Conservation (phyloP, 2,888 invertebrate genomes). For the Coelinius sp. region DNA sequence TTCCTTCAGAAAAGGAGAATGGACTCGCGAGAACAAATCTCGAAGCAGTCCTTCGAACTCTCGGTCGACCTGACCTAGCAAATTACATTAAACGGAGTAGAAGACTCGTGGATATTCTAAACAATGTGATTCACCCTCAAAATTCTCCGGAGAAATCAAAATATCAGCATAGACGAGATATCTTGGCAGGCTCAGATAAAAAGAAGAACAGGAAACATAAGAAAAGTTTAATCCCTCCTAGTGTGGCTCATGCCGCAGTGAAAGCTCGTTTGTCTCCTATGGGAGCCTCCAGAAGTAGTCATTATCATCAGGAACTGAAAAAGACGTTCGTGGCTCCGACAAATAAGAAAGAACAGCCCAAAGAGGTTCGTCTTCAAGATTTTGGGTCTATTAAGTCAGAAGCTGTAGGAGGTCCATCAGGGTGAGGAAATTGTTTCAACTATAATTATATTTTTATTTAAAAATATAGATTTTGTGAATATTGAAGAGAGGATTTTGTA, state of each 20-base stretch:
- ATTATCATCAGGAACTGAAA: neutral
- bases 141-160: neutral
- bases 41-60: conserved; percentile 45
- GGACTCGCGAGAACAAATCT: conserved; percentile 43
- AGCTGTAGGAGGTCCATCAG: neutral
- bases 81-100: conserved; percentile 49
- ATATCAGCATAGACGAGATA: neutral
- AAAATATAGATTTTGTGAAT: no score
- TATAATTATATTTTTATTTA: neutral
- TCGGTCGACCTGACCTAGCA: conserved; percentile 54
- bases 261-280: neutral
- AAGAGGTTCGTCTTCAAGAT: neutral
- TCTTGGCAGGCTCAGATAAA: neutral
- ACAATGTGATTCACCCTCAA: conserved; percentile 7
- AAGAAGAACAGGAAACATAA: neutral
- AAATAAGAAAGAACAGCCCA: neutral
- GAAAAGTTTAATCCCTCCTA: neutral
- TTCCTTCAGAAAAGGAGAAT: conserved; percentile 32
- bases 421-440: neutral
- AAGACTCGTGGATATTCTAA: conserved; percentile 35
- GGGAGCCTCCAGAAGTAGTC: neutral
- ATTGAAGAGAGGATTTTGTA: no score
- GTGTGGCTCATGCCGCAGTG: neutral
- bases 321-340: neutral
- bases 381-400: neutral